A percentile compares a stretch with the other conserved stretches of the same genome.
Conservation (phyloP, 2,797 vertebrate genomes). For the Malurus splendens region DNA sequence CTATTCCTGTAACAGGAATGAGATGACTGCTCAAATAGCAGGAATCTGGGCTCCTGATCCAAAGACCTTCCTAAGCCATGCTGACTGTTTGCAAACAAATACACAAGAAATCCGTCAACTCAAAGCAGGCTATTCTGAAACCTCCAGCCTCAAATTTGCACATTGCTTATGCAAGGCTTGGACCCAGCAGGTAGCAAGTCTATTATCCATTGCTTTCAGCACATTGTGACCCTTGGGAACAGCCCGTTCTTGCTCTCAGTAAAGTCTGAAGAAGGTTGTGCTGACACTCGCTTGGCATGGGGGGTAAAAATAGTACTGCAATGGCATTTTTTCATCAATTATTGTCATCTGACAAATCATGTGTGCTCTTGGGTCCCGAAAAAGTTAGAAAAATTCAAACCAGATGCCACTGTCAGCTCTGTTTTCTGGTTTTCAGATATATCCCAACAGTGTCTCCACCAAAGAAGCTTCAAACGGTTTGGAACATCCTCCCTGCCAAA, state of each 20-base stretch:
- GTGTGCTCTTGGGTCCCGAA: neutral
- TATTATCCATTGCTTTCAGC: neutral
- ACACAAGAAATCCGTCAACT: neutral
- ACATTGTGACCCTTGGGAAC: neutral
- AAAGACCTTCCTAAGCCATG: neutral
- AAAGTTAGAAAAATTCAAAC: neutral
- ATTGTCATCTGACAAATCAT: neutral
- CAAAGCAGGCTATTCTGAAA: neutral
- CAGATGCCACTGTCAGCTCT: rapidly evolving
- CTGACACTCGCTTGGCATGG: neutral
- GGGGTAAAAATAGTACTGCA: neutral
- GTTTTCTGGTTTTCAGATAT: neutral
- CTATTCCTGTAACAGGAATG: neutral
- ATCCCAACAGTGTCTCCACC: rapidly evolving
- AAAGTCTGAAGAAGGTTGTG: neutral
- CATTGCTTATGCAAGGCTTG: neutral
- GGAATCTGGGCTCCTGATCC: neutral
- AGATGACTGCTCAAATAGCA: neutral
- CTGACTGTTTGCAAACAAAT: neutral
- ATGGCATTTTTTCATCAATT: neutral
- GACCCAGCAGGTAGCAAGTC: neutral
- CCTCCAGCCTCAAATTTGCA: neutral
- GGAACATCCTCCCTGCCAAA: neutral
- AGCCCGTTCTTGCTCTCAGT: neutral
- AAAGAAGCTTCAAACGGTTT: neutral